Evolutionary conservation across 2,888 invertebrate genomes (phyloP), one percentile per base, ranked within the genome.

Genomic region (Rutpela maculata): DNA sequence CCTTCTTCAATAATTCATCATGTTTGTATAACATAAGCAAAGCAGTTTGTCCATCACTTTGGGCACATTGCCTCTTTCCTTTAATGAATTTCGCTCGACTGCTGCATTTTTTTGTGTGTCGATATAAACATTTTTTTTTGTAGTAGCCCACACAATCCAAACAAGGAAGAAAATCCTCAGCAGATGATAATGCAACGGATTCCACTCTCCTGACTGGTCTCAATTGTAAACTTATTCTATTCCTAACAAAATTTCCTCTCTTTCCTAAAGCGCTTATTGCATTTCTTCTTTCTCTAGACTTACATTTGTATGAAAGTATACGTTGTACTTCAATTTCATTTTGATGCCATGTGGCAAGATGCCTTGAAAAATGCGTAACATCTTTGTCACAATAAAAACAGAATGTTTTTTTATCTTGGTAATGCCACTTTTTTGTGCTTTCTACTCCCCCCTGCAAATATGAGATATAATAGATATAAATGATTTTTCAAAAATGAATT

Each of bases 1-100:
- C 62, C n/a, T 57, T 75, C 22, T 76, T 78, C 66, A 80, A 50
- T 26, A 82, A 43, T 59, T 78, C 69, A 43, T 79, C 77, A 57
- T 78, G 70, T 75, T 82, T 79, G 9, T 63, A 55, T 18, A 69
- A 38, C 50, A 80, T 35, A 12, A 80, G 22, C 50, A 80, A 66
- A 7, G 81, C 71, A 22, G 74, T 80, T 66, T 81, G 80, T 55
- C 67, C 67, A 50, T 67, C 67, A 50, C 67, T 67, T 50, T 67
- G 67, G 9, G 55, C 50, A 67, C 15, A 19, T 67, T 67, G 67
- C 43, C 67, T 50, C 50, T 18, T 67, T 50, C n/a, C 50, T 0
- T 55, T 38, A 19, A 15, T 17, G 2, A 15, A 59, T 17, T 65
- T 38, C 38, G 35, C 9, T 35, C 43, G 35, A 7, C 38, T 35